A percentile compares a stretch with the other conserved stretches of the same genome.
Conservation (phyloP, 2,113 vertebrate species). For the Phycodurus eques region DNA sequence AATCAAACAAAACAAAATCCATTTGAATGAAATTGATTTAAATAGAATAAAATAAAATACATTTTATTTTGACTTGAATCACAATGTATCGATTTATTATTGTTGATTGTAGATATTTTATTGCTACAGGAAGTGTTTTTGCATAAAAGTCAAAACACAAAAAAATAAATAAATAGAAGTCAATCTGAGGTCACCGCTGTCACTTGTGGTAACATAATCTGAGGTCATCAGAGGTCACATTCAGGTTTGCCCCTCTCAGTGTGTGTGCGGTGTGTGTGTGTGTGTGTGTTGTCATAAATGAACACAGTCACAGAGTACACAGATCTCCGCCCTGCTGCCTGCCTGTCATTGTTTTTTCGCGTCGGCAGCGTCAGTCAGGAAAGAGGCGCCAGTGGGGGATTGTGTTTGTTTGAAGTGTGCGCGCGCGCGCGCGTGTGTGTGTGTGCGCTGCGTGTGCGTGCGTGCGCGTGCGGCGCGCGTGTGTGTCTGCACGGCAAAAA, state of each 20-base stretch:
- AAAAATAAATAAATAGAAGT: no score
- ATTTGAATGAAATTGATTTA: not conserved
- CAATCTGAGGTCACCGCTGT: conserved; percentile 24
- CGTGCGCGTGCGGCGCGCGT: conserved; percentile 11
- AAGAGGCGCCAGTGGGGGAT: conserved; percentile 59
- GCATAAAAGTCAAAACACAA: not conserved
- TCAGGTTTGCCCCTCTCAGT: conserved; percentile 22
- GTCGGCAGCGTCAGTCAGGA: conserved; percentile 65
- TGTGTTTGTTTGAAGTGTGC: conserved; percentile 35
- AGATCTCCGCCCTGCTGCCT: conserved; percentile 55
- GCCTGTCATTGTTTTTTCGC: conserved; percentile 71
- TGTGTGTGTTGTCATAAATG: conserved; percentile 32
- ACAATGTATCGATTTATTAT: not conserved
- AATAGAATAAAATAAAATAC: not conserved
- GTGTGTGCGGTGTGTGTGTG: conserved; percentile 23
- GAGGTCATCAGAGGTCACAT: conserved; percentile 33
- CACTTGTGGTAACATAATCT: conserved; percentile 26
- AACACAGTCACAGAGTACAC: conserved; percentile 18
- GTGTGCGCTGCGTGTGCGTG: not conserved
- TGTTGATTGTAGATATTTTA: not conserved
- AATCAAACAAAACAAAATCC: not conserved
- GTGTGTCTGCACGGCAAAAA: conserved; percentile 1
- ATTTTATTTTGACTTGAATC: not conserved
- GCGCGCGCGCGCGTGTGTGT: conserved; percentile 3
- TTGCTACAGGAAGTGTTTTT: not conserved